Percentiles rank a stretch among this genome's conserved stretches.
These are phyloP conservation scores for Coelinius sp. DNA, from an alignment of 2,888 invertebrate genomes.

Conservation along the genomic window DNA sequence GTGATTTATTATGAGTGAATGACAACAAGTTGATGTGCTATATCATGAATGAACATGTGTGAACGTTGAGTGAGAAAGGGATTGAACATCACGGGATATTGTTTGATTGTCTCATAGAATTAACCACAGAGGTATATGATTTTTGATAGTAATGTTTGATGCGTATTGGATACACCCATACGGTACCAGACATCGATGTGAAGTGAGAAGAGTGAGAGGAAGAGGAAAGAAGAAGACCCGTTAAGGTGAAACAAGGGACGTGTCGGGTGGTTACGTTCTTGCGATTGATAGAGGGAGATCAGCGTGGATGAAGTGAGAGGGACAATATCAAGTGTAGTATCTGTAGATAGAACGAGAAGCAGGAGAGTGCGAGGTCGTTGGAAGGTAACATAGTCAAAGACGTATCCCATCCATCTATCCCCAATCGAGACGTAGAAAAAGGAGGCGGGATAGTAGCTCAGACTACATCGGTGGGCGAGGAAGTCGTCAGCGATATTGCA, in stretches of 20 bases:
- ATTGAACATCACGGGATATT: neutral
- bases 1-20: conserved; percentile 4
- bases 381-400: conserved; percentile 26
- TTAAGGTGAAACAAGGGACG: conserved; percentile 57
- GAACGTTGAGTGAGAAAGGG: neutral
- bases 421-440: conserved; percentile 13
- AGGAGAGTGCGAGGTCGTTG: conserved; percentile 12
- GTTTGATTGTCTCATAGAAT: neutral
- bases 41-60: conserved; percentile 7
- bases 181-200: neutral
- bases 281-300: conserved; percentile 53
- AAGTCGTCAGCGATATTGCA: conserved; percentile 44
- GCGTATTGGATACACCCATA: neutral
- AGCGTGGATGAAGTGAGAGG: conserved; percentile 12
- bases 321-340: conserved; percentile 14
- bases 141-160: neutral
- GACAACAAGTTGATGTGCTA: conserved; percentile 3
- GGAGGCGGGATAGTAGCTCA: conserved; percentile 4
- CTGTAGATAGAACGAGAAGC: neutral
- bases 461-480: conserved; percentile 10
- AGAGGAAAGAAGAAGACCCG: conserved; percentile 43
- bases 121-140: neutral
- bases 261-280: conserved; percentile 50
- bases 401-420: neutral
- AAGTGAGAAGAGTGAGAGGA: conserved; percentile 21